Evolutionary conservation across 2,888 invertebrate genomes (phyloP).

Genomic region (Pemphredon lugubris): DNA sequence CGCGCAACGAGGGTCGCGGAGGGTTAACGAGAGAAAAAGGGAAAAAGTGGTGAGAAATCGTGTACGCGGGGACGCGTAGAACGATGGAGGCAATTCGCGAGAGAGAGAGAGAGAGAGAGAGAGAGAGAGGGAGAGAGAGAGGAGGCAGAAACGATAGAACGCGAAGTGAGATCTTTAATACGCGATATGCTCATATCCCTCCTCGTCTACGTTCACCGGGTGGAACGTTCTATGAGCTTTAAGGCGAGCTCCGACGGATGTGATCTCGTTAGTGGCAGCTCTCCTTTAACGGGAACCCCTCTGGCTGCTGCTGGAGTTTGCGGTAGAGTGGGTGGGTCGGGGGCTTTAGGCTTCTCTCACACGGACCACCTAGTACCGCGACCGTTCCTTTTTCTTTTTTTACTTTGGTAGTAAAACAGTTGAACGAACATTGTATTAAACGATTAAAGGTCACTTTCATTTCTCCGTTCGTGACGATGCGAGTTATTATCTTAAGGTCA

Average conservation of each 20-base stretch:
- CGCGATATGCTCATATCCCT: slow-evolving; percentile 67
- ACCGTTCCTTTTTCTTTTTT: not conserved
- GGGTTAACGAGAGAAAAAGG: not conserved
- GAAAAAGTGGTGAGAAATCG: slow-evolving; percentile 18
- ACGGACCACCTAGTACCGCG: slow-evolving; percentile 30
- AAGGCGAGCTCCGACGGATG: slow-evolving; percentile 56
- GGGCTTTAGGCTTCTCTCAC: slow-evolving; percentile 55
- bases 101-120: slow-evolving; percentile 10
- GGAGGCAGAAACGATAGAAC: slow-evolving; percentile 30
- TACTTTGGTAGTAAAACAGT: no score
- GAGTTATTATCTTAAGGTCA: no score
- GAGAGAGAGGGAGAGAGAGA: slow-evolving; percentile 15
- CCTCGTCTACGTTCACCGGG: slow-evolving; percentile 8
- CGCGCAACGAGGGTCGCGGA: slow-evolving; percentile 10
- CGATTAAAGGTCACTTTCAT: no score
- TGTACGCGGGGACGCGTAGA: not conserved
- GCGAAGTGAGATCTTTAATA: slow-evolving; percentile 52
- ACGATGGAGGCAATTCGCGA: slow-evolving; percentile 19
- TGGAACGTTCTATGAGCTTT: slow-evolving; percentile 55
- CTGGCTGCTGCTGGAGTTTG: slow-evolving; percentile 54
- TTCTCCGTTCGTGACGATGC: no score
- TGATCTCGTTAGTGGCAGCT: slow-evolving; percentile 31
- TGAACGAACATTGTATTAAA: no score
- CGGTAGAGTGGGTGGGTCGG: slow-evolving; percentile 40
- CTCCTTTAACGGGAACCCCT: slow-evolving; percentile 57